These are phyloP conservation scores for Pteropus rufus DNA, from an alignment of 2,797 vertebrate genomes.

Conservation along the genomic window DNA sequence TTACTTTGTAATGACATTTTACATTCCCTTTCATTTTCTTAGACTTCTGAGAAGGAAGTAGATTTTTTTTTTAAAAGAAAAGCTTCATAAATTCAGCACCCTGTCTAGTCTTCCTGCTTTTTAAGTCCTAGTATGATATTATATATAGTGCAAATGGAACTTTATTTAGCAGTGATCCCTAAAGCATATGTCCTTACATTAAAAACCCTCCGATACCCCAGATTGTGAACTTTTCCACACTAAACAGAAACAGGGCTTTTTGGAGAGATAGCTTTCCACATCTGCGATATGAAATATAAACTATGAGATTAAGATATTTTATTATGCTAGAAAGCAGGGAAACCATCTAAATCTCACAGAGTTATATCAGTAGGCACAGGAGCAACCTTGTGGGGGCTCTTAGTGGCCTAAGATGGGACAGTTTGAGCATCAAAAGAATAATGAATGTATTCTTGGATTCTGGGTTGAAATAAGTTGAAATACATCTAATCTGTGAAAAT, in stretches of 20 bases:
- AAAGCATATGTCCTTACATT: neutral
- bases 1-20: neutral
- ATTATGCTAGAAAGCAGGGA: neutral
- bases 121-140: neutral
- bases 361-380: neutral
- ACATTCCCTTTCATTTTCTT: neutral
- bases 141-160: neutral
- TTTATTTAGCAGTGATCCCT: neutral
- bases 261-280: neutral
- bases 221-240: neutral
- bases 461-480: neutral
- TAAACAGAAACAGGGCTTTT: neutral
- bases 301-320: neutral
- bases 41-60: neutral
- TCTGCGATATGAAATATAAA: neutral
- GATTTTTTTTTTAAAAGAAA: neutral
- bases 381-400: neutral
- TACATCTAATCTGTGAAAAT: neutral
- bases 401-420: neutral
- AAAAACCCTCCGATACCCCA: neutral
- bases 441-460: neutral
- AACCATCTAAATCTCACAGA: neutral
- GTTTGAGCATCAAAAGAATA: neutral
- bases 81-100: neutral
- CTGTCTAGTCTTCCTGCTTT: neutral